Conservation (phyloP, 2,113 vertebrate species). For the Petroica traversi region DNA sequence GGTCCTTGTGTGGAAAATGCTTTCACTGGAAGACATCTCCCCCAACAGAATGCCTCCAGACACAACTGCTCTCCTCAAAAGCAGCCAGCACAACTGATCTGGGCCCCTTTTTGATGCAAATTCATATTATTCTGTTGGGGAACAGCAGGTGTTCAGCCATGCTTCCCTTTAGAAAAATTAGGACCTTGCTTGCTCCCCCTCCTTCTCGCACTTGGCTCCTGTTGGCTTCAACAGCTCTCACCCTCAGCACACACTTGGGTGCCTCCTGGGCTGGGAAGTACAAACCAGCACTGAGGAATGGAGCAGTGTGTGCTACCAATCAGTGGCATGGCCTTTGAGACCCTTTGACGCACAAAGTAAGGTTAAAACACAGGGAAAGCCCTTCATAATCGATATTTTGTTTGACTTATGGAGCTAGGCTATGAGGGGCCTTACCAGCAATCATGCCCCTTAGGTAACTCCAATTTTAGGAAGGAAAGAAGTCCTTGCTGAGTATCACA, state of each 20-base stretch:
- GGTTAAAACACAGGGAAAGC: background rate
- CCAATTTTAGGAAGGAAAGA: background rate
- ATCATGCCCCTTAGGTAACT: background rate
- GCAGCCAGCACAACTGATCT: conserved; percentile 60
- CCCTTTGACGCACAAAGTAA: accelerated
- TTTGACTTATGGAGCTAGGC: background rate
- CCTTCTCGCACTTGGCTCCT: background rate
- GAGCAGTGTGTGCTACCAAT: background rate
- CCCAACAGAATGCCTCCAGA: conserved; percentile 71
- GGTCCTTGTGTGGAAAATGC: conserved; percentile 36
- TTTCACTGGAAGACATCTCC: conserved; percentile 60
- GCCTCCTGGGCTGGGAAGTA: background rate
- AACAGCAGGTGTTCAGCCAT: conserved; percentile 73
- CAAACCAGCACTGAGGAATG: background rate
- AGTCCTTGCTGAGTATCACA: background rate
- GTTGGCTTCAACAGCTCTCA: background rate
- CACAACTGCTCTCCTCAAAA: conserved; percentile 66
- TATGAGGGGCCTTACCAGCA: background rate
- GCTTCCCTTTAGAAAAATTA: conserved; percentile 53
- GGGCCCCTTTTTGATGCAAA: conserved; percentile 72
- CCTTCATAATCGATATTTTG: background rate
- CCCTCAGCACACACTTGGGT: background rate
- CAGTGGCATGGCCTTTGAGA: accelerated
- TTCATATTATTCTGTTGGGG: conserved; percentile 60
- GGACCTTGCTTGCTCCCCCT: conserved; percentile 8